Conservation (phyloP, 2,888 invertebrate genomes). For the Drosophila meridiana region DNA sequence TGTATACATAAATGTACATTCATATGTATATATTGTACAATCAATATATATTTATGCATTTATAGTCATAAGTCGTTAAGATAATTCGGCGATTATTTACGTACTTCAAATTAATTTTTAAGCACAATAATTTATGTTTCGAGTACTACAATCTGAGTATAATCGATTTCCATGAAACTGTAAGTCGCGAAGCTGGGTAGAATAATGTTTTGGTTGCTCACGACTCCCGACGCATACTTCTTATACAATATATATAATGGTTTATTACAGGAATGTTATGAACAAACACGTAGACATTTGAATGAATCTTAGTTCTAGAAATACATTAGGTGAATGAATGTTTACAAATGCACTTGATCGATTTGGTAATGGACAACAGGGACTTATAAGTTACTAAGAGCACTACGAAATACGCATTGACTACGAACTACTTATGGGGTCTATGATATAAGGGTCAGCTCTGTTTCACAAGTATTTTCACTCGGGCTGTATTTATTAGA, state of each 20-base stretch:
- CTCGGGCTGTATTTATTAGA: constrained; percentile 17
- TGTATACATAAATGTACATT: too few relatives aligned
- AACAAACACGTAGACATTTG: constrained; percentile 3
- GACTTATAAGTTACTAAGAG: constrained; percentile 18
- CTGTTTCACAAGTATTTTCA: constrained; percentile 11
- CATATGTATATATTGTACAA: too few relatives aligned
- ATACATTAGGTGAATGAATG: constrained; percentile 27
- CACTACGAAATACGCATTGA: constrained; percentile 10
- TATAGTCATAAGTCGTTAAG: too few relatives aligned
- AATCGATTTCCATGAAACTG: neutral
- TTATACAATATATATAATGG: constrained; percentile 2
- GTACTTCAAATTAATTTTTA: neutral
- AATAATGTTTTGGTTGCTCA: neutral
- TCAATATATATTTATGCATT: too few relatives aligned
- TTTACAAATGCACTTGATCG: constrained; percentile 48
- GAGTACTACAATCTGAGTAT: neutral
- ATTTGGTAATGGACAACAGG: constrained; percentile 12
- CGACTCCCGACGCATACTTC: neutral
- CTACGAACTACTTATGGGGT: neutral
- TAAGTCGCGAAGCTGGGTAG: neutral
- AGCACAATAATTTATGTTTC: neutral
- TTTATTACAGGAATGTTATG: constrained; percentile 34
- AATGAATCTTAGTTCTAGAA: constrained; percentile 11
- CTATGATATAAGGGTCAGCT: constrained; percentile 1
- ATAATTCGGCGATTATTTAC: too few relatives aligned